Percentiles rank a stretch among this genome's conserved stretches.
phyloP scores from a whole-genome alignment of 2,113 vertebrate species.

The Nothoprocta perdicaria region DNA sequence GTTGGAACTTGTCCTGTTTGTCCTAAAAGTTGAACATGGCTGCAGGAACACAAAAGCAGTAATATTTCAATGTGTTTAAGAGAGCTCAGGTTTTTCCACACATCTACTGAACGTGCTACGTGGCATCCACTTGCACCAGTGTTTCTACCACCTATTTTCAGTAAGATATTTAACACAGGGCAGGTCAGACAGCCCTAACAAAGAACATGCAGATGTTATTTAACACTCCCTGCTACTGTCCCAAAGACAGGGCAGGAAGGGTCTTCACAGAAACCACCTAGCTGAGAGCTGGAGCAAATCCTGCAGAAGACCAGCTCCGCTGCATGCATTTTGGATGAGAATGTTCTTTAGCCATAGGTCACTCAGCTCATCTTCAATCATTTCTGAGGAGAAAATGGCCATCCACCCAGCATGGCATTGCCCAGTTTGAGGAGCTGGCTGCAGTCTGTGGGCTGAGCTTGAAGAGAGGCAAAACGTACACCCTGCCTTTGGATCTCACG shows the following conservation, averaged over 20 bases:
- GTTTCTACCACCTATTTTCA: not conserved
- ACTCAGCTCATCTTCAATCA: not conserved
- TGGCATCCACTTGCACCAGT: not conserved
- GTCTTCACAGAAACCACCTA: not conserved
- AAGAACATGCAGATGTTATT: not conserved
- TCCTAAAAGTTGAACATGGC: not conserved
- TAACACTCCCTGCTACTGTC: not conserved
- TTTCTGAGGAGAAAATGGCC: not conserved
- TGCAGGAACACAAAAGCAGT: not conserved
- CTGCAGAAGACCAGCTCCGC: not conserved
- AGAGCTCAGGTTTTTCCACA: not conserved
- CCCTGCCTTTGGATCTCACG: not conserved
- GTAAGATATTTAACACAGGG: not conserved
- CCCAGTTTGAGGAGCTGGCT: not conserved
- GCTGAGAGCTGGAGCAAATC: not conserved
- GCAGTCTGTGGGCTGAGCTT: not conserved
- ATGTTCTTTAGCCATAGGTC: not conserved
- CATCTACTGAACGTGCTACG: not conserved
- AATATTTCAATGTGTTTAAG: not conserved
- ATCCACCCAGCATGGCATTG: accelerated
- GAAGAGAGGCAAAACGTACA: not conserved
- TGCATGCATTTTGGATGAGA: not conserved
- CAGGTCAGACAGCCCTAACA: not conserved
- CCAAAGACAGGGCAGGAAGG: not conserved
- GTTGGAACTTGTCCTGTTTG: not conserved